Base-by-base conservation (phyloP, 2,113 vertebrate species). In the Sorex araneus region DNA sequence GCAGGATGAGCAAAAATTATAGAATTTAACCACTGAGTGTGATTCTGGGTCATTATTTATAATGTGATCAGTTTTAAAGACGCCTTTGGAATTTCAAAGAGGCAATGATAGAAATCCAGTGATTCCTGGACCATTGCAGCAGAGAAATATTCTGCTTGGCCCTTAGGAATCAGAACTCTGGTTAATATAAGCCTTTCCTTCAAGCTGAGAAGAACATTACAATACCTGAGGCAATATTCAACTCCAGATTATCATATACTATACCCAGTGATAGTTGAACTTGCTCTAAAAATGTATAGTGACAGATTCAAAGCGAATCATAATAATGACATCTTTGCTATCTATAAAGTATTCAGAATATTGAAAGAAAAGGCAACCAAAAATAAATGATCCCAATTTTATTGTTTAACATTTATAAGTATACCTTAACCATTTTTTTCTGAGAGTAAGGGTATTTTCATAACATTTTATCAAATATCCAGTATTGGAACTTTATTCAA, bases 1-100 rank as follows among this genome's bases (percentile, higher is more conserved):
- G n/a, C 89, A 67, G 83, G 30, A 28, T 16, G 88, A 88, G 96
- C 94, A 63, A 34, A 87, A 71, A 60, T 92, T 90, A 85, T 76
- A 87, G 82, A 2, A 70, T 81, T 89, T 94, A 83, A 89, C 84
- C 80, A 81, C 54, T 2, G 28, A 94, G 85, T 81, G 80, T 63
- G 57, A 75, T 67, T 66, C 71, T 67, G 60, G 88, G 76, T 86
- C 45, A 76, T n/a, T 77, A 76, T 79, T 88, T 50, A 40, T 67
- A 71, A 57, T 34, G 57, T 77, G 60, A 85, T n/a, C 50, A 28
- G 60, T 90, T 92, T 74, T 77, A 69, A 69, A 93, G 45, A 15
- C 50, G 64, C 67, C 63, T 88, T 75, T 80, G 83, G 66, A 93
- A 74, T 90, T 93, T 54, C 69, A 50, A 92, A 90, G 83, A 34